Conservation (phyloP, 2,797 vertebrate species). For the Pipistrellus pipistrellus region DNA sequence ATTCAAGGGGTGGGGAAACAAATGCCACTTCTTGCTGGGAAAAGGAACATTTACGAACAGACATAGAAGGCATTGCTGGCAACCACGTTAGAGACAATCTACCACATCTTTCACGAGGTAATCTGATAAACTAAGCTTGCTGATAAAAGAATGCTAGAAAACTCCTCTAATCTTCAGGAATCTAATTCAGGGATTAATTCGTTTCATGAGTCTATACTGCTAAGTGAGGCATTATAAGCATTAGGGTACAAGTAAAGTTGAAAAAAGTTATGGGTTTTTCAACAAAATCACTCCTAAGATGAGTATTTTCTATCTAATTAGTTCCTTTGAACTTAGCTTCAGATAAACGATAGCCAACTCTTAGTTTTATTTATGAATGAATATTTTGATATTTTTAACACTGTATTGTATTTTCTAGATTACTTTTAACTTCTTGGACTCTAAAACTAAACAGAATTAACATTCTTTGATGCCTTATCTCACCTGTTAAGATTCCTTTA, state of each 20-base stretch:
- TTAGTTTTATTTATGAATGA: slow-evolving; percentile 47
- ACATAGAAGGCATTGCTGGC: neutral
- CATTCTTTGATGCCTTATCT: neutral
- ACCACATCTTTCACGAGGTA: neutral
- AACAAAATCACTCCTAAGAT: neutral
- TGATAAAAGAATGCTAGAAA: neutral
- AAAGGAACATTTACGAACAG: neutral
- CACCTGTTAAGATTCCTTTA: neutral
- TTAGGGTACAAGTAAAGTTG: neutral
- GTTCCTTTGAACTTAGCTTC: neutral
- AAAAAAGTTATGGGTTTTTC: neutral
- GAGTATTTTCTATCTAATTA: neutral
- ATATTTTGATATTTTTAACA: neutral
- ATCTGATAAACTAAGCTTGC: neutral
- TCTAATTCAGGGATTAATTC: neutral
- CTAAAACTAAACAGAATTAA: slow-evolving; percentile 48
- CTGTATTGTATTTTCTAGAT: slow-evolving; percentile 17
- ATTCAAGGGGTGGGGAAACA: neutral
- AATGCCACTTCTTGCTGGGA: neutral
- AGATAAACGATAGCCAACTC: neutral
- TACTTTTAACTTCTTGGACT: slow-evolving; percentile 54
- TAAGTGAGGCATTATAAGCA: neutral
- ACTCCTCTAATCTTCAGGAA: neutral
- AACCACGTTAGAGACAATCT: neutral
- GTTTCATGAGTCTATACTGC: neutral